These are phyloP conservation scores for Solen grandis DNA, from an alignment of 1,140 invertebrate species.

Conservation along the genomic window DNA sequence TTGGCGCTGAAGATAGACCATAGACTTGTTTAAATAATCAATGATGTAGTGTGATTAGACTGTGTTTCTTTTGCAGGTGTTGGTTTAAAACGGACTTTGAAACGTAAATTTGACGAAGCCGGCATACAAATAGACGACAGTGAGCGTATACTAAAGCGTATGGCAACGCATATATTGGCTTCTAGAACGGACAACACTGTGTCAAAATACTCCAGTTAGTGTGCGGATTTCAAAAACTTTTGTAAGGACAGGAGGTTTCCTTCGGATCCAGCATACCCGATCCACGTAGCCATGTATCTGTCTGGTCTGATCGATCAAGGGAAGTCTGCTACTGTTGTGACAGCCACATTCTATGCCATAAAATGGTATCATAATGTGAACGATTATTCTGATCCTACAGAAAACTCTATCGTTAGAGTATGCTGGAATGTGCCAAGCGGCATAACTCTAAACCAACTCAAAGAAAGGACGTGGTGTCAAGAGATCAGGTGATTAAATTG, in stretches of 20 bases:
- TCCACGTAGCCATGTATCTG: too few species aligned
- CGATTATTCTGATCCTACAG: slow-evolving; percentile 29
- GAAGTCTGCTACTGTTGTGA: slow-evolving; percentile 8
- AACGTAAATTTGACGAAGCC: too few species aligned
- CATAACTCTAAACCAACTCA: too few species aligned
- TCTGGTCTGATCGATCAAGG: slow-evolving; percentile 18
- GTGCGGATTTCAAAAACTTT: slow-evolving; percentile 25
- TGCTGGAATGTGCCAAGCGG: slow-evolving; percentile 47
- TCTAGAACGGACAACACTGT: slow-evolving; percentile 21
- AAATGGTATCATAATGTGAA: slow-evolving; percentile 40
- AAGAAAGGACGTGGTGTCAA: slow-evolving; percentile 32
- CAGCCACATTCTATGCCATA: slow-evolving; percentile 40
- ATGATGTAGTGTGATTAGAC: not conserved
- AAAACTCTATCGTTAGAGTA: slow-evolving; percentile 1
- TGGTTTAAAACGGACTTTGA: too few species aligned
- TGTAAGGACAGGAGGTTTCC: slow-evolving; percentile 2
- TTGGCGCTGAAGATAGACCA: slow-evolving; percentile 9
- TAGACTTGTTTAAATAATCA: not conserved
- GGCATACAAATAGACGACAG: too few species aligned
- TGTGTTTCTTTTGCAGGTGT: slow-evolving; percentile 27
- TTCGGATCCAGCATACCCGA: slow-evolving; percentile 28
- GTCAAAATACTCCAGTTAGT: slow-evolving; percentile 26
- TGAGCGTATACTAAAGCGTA: slow-evolving; percentile 6
- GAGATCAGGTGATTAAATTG: slow-evolving; percentile 28
- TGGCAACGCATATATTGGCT: slow-evolving; percentile 13